Base-by-base conservation (phyloP, 2,113 vertebrate genomes). In the Trinectes maculatus region DNA sequence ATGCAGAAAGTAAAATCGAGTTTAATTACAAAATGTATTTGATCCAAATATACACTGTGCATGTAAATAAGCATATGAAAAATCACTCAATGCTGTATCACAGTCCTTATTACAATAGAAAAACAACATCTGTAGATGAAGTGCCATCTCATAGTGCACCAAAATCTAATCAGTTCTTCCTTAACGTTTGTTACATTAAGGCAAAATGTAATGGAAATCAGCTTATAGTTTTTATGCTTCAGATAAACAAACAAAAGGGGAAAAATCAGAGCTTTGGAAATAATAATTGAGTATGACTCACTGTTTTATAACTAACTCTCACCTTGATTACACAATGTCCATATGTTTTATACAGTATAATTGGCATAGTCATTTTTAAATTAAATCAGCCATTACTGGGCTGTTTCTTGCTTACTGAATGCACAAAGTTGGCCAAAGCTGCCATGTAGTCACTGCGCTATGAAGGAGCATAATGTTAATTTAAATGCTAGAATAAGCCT, bases 241-340 rank as follows among this genome's bases (percentile, higher is more conserved):
- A 19, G 1, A 11, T n/a, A 42, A 44, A 62, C 36, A 63, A 58
- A 53, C 9, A 49, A 74, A 68, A 56, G 55, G 67, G 60, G 59
- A 48, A 58, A 65, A 65, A 65, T 16, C 28, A 44, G 46, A 11
- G 18, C 18, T 6, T 25, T 56, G 21, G 21, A 64, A 42, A n/a
- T 55, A 55, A 77, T 82, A 56, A 72, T 19, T 60, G 51, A 56
- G 51, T 51, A 37, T 83, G 76, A 75, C 69, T 74, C 66, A 66
- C 44, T 6, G 11, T 76, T 77, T 83, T 71, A 83, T 82, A 69
- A 77, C 24, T 52, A 36, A 33, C 31, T 59, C 15, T 44, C 13
- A 34, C 51, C 36, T 61, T 57, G 70, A 72, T 73, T 77, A 42
- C 52, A 43, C n/a, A 11, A 44, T 48, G 74, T 51, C 28, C 56